phyloP scores from a whole-genome alignment of 2,113 vertebrate genomes.

The Melanocharis versteri region DNA sequence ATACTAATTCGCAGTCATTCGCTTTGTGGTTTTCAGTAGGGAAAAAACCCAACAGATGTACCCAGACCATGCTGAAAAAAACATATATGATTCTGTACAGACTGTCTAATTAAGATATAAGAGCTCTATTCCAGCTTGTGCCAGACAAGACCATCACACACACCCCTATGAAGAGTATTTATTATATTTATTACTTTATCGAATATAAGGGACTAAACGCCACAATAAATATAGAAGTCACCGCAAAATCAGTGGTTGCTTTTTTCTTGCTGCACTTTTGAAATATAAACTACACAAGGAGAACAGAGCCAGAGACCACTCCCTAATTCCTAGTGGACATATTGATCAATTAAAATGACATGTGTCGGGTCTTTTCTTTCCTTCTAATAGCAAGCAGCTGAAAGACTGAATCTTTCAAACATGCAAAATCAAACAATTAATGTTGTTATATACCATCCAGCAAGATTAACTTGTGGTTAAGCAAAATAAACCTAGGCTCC shows the following conservation, averaged over 20 bases:
- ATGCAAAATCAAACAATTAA: slow-evolving; percentile 53
- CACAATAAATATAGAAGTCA: neutral
- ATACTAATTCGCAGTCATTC: neutral
- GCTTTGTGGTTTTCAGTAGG: neutral
- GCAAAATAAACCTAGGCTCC: neutral
- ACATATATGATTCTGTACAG: slow-evolving; percentile 17
- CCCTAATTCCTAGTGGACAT: slow-evolving; percentile 77
- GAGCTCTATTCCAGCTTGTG: slow-evolving; percentile 44
- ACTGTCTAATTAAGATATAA: slow-evolving; percentile 59
- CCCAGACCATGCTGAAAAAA: neutral
- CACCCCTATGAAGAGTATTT: neutral
- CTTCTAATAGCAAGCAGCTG: slow-evolving; percentile 46
- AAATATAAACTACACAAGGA: slow-evolving; percentile 41
- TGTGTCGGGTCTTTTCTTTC: slow-evolving; percentile 69
- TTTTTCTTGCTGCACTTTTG: slow-evolving; percentile 40
- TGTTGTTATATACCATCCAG: neutral
- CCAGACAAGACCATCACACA: slow-evolving; percentile 52
- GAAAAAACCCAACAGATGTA: neutral
- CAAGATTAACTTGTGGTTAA: neutral
- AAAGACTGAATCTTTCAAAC: slow-evolving; percentile 43
- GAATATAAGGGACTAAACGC: neutral
- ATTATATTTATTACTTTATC: neutral
- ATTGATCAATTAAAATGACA: slow-evolving; percentile 73
- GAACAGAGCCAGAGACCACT: slow-evolving; percentile 73
- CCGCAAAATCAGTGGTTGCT: neutral